Conservation (phyloP, 2,888 invertebrate species). For the Allolobophora icterica region DNA sequence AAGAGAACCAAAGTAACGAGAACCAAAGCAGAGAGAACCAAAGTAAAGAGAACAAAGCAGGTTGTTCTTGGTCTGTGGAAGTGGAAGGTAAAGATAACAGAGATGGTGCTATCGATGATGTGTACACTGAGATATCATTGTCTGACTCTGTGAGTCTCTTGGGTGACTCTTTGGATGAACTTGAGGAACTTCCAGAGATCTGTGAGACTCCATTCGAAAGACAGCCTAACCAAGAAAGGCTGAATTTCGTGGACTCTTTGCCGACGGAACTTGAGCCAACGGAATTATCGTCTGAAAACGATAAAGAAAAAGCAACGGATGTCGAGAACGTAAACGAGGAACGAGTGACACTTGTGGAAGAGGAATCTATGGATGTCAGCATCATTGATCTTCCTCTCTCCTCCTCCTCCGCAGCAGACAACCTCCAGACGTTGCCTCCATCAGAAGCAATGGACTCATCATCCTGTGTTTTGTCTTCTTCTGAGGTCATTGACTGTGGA, state of each 20-base stretch:
- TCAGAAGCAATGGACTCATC: neutral
- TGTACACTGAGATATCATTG: neutral
- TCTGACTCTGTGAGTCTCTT: neutral
- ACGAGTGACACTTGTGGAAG: neutral
- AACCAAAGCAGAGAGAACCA: neutral
- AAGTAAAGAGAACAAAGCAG: slow-evolving; percentile 20
- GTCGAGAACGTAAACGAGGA: neutral
- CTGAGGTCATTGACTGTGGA: neutral
- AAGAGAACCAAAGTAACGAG: slow-evolving; percentile 7
- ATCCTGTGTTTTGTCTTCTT: neutral
- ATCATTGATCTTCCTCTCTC: neutral
- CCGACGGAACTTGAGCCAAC: neutral
- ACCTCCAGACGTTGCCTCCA: neutral
- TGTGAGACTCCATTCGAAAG: neutral
- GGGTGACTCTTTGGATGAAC: neutral
- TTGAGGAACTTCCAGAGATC: neutral
- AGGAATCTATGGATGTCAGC: neutral
- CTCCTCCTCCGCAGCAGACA: neutral
- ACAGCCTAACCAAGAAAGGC: neutral
- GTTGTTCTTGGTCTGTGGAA: neutral
- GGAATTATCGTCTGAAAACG: too few species aligned
- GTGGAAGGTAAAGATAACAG: neutral
- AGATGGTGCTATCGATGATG: neutral
- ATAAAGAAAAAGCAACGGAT: neutral
- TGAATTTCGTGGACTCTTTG: neutral